These are phyloP conservation scores for Probosciger aterrimus DNA, from an alignment of 2,113 vertebrate genomes.

Conservation along the genomic window DNA sequence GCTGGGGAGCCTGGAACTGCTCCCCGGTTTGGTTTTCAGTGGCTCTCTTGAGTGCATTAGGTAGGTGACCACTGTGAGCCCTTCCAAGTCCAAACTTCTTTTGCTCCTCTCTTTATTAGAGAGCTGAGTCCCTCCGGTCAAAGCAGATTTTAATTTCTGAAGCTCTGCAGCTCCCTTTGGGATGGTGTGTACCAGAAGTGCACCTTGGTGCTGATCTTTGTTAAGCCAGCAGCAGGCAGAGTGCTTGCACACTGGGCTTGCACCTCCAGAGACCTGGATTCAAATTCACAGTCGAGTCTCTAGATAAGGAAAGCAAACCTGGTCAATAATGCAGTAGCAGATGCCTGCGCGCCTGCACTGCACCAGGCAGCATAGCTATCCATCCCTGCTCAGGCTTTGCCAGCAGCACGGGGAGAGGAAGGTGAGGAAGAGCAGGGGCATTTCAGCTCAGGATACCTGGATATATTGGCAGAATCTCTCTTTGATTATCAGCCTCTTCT, in stretches of 20 bases:
- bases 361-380: background rate
- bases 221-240: background rate
- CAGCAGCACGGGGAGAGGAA: background rate
- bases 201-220: background rate
- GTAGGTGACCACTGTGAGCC: background rate
- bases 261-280: background rate
- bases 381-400: background rate
- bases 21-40: background rate
- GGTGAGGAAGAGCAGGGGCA: background rate
- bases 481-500: background rate
- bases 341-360: background rate
- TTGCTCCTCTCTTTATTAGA: background rate
- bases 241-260: background rate
- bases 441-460: background rate
- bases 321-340: background rate
- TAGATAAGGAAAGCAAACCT: background rate
- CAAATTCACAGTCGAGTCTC: background rate
- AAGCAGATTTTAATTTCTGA: background rate
- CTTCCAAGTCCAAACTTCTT: background rate
- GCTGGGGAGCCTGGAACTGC: background rate
- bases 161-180: background rate
- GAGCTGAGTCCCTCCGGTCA: background rate
- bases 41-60: background rate
- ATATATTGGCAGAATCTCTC: background rate
- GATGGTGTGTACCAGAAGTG: background rate